Evolutionary conservation across 2,888 invertebrate genomes (phyloP).

Genomic region (Pollenia griseotomentosa): DNA sequence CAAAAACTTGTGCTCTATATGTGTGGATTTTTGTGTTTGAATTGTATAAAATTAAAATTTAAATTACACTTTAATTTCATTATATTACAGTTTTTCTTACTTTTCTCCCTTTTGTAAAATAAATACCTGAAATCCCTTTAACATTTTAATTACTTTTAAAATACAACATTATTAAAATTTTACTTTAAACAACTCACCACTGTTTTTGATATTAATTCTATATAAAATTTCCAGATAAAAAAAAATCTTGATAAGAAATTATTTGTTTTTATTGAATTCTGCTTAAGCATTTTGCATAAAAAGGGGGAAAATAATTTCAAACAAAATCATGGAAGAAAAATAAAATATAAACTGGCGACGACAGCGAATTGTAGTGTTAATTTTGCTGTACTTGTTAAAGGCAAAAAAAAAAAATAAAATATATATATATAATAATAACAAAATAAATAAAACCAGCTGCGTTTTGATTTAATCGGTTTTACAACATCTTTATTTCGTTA

Average conservation of each 20-base stretch:
- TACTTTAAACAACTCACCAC: not conserved
- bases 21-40: no score
- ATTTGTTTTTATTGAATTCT: not conserved
- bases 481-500: not conserved
- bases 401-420: not conserved
- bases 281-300: no score
- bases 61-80: no score
- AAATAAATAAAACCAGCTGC: not conserved
- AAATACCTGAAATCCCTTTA: no score
- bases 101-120: no score
- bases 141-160: no score
- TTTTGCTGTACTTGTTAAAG: not conserved
- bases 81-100: no score
- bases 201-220: not conserved
- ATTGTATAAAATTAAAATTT: no score
- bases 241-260: not conserved
- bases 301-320: not conserved
- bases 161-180: not conserved
- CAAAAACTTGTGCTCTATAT: no score
- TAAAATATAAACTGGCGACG: not conserved
- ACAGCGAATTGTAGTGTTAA: conserved; percentile 2
- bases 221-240: not conserved
- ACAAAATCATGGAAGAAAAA: not conserved
- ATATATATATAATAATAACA: no score
- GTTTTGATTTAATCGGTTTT: not conserved